These are phyloP conservation scores for Hesperophylax magnus DNA, from an alignment of 1,140 invertebrate genomes.

Conservation along the genomic window DNA sequence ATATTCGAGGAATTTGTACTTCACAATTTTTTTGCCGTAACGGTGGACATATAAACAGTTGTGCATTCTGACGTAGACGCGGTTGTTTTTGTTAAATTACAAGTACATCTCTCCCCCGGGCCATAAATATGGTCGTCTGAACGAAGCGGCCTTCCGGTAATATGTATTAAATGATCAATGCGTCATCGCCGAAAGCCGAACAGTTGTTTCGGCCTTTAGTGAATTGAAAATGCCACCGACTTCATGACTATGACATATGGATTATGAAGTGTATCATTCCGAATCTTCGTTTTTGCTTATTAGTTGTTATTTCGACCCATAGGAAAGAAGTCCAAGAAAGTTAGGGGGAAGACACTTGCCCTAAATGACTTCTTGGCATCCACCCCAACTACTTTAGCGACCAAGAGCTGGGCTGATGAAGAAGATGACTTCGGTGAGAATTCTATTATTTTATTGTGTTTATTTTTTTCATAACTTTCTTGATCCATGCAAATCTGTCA, in stretches of 20 bases:
- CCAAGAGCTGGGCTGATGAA: conserved; percentile 67
- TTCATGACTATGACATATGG: no score
- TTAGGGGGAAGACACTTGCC: conserved; percentile 69
- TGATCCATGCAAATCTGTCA: no score
- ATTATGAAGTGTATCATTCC: no score
- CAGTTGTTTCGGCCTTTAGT: background rate
- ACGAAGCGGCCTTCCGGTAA: conserved; percentile 41
- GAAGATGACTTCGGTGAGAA: conserved; percentile 69
- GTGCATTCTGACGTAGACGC: background rate
- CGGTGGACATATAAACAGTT: conserved; percentile 8
- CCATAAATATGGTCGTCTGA: conserved; percentile 24
- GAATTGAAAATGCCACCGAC: background rate
- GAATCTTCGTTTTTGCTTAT: no score
- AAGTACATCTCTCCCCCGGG: background rate
- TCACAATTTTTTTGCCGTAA: background rate
- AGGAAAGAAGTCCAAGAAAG: conserved; percentile 71
- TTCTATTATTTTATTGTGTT: conserved; percentile 4
- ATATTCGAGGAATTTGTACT: conserved; percentile 59
- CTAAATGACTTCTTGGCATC: conserved; percentile 69
- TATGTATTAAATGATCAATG: conserved; percentile 41
- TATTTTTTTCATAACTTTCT: background rate
- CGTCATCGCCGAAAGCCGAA: conserved; percentile 41
- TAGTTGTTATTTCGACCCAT: conserved; percentile 52
- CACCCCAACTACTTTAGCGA: conserved; percentile 63
- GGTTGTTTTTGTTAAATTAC: conserved; percentile 19